Conservation (phyloP, 1,140 invertebrate genomes). For the Paralvinella palmiformis region DNA sequence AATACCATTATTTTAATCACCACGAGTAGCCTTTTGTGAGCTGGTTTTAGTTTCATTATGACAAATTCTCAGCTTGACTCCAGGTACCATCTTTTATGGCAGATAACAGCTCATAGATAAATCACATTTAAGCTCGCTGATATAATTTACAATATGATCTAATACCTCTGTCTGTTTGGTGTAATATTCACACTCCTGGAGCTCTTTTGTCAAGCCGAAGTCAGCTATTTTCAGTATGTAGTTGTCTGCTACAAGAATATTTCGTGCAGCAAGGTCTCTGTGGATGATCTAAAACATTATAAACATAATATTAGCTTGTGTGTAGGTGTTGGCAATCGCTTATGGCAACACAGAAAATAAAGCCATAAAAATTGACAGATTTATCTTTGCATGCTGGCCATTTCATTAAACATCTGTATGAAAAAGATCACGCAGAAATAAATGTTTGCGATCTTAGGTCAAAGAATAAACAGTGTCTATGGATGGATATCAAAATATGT, state of each 20-base stretch:
- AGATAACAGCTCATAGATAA: no score
- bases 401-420: not conserved
- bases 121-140: no score
- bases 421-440: not conserved
- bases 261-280: constrained; percentile 77
- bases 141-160: no score
- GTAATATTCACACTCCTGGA: constrained; percentile 30
- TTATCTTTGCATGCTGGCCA: not conserved
- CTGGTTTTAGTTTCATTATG: no score
- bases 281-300: constrained; percentile 56
- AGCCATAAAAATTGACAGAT: not conserved
- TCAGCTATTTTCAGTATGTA: constrained; percentile 80
- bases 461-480: no score
- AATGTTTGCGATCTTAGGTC: not conserved
- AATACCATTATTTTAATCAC: no score
- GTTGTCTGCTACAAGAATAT: constrained; percentile 66
- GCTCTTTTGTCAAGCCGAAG: constrained; percentile 78
- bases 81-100: no score
- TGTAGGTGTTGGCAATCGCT: not conserved
- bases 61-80: no score
- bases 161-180: constrained; percentile 19
- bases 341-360: not conserved
- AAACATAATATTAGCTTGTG: not conserved
- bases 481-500: no score
- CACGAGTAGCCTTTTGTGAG: no score